phyloP scores from a whole-genome alignment of 2,113 vertebrate genomes.

The Andinoacara biseriatus region DNA sequence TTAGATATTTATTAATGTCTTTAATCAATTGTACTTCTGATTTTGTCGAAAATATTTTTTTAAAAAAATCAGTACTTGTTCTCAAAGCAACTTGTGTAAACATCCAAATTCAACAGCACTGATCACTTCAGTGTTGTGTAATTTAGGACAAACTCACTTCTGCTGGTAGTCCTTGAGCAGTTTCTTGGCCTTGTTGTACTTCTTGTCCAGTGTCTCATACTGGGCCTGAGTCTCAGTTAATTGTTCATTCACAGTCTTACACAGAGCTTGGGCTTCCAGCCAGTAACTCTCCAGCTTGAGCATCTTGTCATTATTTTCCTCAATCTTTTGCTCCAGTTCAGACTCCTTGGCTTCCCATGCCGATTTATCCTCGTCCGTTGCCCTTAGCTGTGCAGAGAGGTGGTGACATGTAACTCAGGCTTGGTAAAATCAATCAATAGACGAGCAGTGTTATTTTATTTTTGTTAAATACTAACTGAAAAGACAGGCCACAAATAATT shows the following conservation, averaged over 20 bases:
- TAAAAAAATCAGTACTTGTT: too few relatives aligned
- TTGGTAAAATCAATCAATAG: background rate
- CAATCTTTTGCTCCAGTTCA: slow-evolving; percentile 84
- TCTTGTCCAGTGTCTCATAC: slow-evolving; percentile 89
- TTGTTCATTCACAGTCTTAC: slow-evolving; percentile 88
- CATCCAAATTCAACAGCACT: background rate
- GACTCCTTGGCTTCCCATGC: slow-evolving; percentile 83
- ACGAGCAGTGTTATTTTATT: background rate
- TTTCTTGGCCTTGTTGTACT: slow-evolving; percentile 93
- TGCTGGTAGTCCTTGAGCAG: slow-evolving; percentile 92
- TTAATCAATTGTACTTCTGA: too few relatives aligned
- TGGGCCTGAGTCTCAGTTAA: slow-evolving; percentile 88
- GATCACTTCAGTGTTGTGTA: background rate
- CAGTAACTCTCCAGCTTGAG: slow-evolving; percentile 89
- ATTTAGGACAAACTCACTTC: slow-evolving; percentile 82
- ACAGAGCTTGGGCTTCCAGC: slow-evolving; percentile 90
- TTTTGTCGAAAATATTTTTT: too few relatives aligned
- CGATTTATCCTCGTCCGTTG: slow-evolving; percentile 80
- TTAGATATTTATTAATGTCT: too few relatives aligned
- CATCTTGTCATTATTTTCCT: slow-evolving; percentile 87
- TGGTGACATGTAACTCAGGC: slow-evolving; percentile 1
- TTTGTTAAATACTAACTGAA: background rate
- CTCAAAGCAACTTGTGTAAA: background rate
- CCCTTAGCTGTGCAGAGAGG: slow-evolving; percentile 77
- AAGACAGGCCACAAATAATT: background rate